Conservation (phyloP, 2,888 invertebrate genomes). For the Ypsolopha scabrella region DNA sequence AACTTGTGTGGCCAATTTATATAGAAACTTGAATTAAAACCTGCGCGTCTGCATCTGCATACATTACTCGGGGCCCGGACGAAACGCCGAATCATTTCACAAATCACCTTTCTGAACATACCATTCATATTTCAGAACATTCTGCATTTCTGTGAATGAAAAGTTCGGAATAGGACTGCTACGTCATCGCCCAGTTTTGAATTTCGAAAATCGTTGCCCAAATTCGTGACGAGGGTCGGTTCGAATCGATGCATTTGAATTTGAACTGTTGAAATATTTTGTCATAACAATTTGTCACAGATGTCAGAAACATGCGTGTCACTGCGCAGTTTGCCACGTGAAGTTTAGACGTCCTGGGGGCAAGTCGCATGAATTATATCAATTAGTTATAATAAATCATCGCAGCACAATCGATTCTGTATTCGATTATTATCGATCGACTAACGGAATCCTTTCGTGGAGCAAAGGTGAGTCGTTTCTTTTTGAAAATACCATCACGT, state of each 20-base stretch:
- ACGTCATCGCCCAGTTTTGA: constrained; percentile 25
- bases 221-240: constrained; percentile 28
- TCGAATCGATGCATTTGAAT: constrained; percentile 16
- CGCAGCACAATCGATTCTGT: constrained; percentile 21
- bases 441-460: constrained; percentile 48
- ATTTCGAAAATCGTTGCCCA: background rate
- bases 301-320: constrained; percentile 55
- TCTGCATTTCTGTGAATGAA: constrained; percentile 17
- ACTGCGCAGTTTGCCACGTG: constrained; percentile 36
- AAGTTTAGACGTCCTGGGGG: constrained; percentile 33
- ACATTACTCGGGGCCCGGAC: background rate
- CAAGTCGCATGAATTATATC: constrained; percentile 52
- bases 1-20: constrained; percentile 2
- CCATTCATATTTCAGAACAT: constrained; percentile 50
- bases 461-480: constrained; percentile 41
- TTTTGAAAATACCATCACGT: background rate
- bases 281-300: constrained; percentile 68
- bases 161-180: constrained; percentile 46
- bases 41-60: background rate
- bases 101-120: constrained; percentile 23
- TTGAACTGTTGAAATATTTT: constrained; percentile 69
- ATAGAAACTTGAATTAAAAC: background rate
- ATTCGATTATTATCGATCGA: constrained; percentile 41
- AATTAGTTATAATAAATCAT: constrained; percentile 60
- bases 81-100: background rate